Base-by-base conservation (phyloP, 2,888 invertebrate genomes). In the Xiphydria camelus region DNA sequence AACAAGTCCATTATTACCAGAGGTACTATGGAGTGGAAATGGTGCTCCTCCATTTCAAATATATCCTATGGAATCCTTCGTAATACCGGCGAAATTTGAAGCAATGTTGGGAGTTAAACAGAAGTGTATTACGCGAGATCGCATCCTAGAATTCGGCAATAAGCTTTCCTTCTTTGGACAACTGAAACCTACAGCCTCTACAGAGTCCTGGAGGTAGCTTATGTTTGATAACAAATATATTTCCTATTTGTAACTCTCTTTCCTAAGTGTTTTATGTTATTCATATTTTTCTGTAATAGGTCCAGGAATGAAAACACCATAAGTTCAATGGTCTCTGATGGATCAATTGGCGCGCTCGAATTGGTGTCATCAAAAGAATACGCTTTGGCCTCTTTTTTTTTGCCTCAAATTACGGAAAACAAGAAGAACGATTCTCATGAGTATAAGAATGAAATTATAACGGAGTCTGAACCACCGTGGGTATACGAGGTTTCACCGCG, bases 1-100 rank as follows among this genome's bases (percentile, higher is more conserved):
- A 46, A 41, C 41, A 3, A 67, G 69, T 55, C 67, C 68, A 10
- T 33, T 49, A 21, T 35, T 69, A 21, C 66, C 71, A 9, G 64
- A 69, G 51, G 49, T 54, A n/a, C 37, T 31, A 1, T 19, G 9
- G 12, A 32, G 33, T 21, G 45, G 43, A 7, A 56, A 51, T n/a
- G 45, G 53, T 7, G 51, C 63, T 7, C 61, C 65, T 3, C 57
- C 55, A 4, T 69, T 69, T 51, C 66, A 69, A 56, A 49, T 61
- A 12, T 73, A 71, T 53, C 71, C 75, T 1, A 43, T 62, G 32
- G 71, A 73, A 49, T 57, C 62, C 2, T 66, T 70, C 15, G 18
- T 53, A 9, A 43, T 67, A n/a, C 63, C 75, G 0, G 57, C 59
- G 2, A 63, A 62, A 53, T 71, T 75, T 41, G 63, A 70, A 41